Evolutionary conservation across 2,888 invertebrate genomes (phyloP), one percentile per base, ranked within the genome.

Genomic region (Lasioglossum vierecki): DNA sequence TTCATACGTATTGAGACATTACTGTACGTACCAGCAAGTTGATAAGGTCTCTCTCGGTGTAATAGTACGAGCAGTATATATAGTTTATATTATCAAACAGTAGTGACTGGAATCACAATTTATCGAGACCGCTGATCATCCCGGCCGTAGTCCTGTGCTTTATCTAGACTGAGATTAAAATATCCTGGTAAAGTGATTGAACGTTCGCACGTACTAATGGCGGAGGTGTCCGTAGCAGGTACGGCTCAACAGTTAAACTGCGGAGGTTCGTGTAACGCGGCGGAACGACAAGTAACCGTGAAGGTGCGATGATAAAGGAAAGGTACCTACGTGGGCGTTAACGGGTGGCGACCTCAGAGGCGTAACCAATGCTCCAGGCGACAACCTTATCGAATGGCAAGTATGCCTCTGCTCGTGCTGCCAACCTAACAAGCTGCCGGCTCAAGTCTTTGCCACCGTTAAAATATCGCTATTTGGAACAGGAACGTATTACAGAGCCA

Each of bases 321-420:
- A 85, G 83, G 80, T 83, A 84, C 78, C 84, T 79, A 74, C 87
- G 89, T 89, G 87, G 89, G 89, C 87, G 89, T 87, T 81, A 83
- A 88, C 87, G 81, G 85, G 84, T 78, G 88, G 87, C 86, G 86
- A 88, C 89, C 86, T 89, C 85, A 82, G 79, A 84, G 88, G 87
- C 82, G 84, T 83, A 89, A 85, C 88, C 82, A 88, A 89, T 85
- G 89, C 89, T 85, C 70, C 87, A 80, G 88, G 89, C 89, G 85
- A 90, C 90, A 87, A 85, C 71, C 84, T 89, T 84, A 82, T 86
- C 85, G 87, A 87, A 87, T 87, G 86, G 86, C 87, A 87, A 87
- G 87, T 86, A 87, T 87, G 85, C 86, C 86, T 85, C 86, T 78
- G 78, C 87, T 86, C 74, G 68, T 75, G 75, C 83, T 86, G 78